Percentiles rank a stretch among this genome's conserved stretches.
These are phyloP conservation scores for Tachyglossus aculeatus DNA, from an alignment of 2,797 vertebrate species.

Conservation along the genomic window DNA sequence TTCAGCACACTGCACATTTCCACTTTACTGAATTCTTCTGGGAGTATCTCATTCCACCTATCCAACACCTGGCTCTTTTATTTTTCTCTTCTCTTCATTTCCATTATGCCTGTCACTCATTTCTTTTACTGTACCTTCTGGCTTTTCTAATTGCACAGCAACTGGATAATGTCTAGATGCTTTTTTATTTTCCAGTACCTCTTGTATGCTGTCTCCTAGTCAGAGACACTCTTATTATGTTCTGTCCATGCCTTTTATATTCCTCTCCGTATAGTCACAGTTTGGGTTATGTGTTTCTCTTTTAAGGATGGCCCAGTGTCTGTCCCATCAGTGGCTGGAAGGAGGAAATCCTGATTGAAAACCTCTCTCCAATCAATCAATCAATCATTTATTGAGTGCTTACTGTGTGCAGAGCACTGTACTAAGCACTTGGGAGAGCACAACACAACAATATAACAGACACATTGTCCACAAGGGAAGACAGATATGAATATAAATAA, in stretches of 20 bases:
- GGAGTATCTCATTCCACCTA: background rate
- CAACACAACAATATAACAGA: too few species aligned
- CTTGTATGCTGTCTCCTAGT: background rate
- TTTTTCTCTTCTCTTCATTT: background rate
- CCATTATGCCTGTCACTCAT: background rate
- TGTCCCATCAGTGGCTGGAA: constrained; percentile 35
- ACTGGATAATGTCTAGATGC: background rate
- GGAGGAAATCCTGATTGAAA: constrained; percentile 40
- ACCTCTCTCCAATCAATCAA: constrained; percentile 20
- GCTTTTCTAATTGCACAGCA: background rate
- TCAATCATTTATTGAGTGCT: too few species aligned
- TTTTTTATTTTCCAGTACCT: background rate
- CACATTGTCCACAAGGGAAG: too few species aligned
- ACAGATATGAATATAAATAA: too few species aligned
- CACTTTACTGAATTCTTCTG: rapidly evolving
- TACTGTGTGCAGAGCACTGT: too few species aligned
- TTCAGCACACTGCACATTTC: background rate
- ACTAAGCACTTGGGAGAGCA: too few species aligned
- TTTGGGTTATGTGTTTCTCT: background rate
- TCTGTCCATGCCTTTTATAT: constrained; percentile 23
- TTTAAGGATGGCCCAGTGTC: background rate
- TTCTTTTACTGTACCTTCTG: background rate
- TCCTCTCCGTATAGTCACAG: background rate
- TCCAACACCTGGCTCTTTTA: background rate
- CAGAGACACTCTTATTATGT: constrained; percentile 21